Conservation (phyloP, 2,797 vertebrate genomes). For the Xyrichtys novacula region DNA sequence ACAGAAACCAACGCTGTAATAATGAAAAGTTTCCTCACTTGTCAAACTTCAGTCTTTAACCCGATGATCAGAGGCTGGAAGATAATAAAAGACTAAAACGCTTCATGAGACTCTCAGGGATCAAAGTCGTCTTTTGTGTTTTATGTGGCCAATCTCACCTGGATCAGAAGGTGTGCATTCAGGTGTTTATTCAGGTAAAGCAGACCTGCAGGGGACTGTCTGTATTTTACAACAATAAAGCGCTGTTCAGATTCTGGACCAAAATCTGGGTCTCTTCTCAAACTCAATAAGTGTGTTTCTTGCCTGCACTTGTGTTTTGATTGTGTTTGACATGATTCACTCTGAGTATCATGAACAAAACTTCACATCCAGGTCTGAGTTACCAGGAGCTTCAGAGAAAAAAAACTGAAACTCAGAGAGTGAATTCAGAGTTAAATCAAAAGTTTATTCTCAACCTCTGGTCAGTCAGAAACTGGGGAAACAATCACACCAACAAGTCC, state of each 20-base stretch:
- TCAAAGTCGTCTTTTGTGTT: slow-evolving; percentile 52
- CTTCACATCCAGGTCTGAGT: background rate
- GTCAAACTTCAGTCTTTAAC: slow-evolving; percentile 13
- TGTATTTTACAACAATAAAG: background rate
- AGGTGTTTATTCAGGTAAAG: background rate
- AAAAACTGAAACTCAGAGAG: background rate
- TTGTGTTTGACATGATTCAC: too few relatives aligned
- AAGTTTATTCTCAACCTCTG: background rate
- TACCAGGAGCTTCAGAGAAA: slow-evolving; percentile 5
- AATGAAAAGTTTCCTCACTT: slow-evolving; percentile 21
- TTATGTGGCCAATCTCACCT: slow-evolving; percentile 1
- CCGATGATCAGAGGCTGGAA: slow-evolving; percentile 8
- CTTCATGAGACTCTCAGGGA: slow-evolving; percentile 4
- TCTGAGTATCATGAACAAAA: too few relatives aligned
- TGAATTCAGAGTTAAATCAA: too few relatives aligned
- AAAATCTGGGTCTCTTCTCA: too few relatives aligned
- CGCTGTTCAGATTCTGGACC: too few relatives aligned
- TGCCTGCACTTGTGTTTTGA: too few relatives aligned
- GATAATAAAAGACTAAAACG: slow-evolving; percentile 18
- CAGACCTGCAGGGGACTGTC: slow-evolving; percentile 6
- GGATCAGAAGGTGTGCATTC: slow-evolving; percentile 7
- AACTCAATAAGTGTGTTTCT: too few relatives aligned
- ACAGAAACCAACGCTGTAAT: slow-evolving; percentile 27
- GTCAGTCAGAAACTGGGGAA: background rate
- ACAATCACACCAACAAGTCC: slow-evolving; percentile 6